Percentiles rank a stretch among this genome's conserved stretches.
Conservation (phyloP, 2,888 invertebrate species). For the Aphidius colemani region DNA sequence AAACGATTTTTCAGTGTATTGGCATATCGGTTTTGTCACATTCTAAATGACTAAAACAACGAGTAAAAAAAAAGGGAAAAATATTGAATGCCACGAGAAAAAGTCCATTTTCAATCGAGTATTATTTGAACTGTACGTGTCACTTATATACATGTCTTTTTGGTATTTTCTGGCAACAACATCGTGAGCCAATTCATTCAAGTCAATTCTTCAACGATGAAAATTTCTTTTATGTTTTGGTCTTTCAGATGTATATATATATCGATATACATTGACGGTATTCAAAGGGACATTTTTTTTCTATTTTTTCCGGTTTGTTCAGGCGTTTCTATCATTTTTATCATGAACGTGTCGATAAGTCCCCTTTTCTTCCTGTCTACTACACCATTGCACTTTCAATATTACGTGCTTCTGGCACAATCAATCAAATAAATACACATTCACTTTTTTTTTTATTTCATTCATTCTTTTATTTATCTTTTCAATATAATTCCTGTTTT, state of each 20-base stretch:
- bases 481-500: neutral
- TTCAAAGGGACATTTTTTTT: no score
- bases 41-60: no score
- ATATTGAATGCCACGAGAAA: neutral
- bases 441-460: no score
- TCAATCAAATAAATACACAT: conserved; percentile 13
- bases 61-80: no score
- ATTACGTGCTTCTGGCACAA: conserved; percentile 23
- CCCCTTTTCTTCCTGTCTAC: conserved; percentile 21
- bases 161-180: conserved; percentile 11
- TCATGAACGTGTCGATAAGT: conserved; percentile 21
- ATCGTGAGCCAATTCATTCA: conserved; percentile 23
- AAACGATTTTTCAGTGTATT: no score
- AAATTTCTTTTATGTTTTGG: conserved; percentile 25
- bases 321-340: conserved; percentile 15
- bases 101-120: neutral
- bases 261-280: neutral
- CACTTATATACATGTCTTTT: conserved; percentile 7
- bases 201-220: conserved; percentile 23
- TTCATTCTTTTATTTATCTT: no score
- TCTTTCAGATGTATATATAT: conserved; percentile 2
- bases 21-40: no score
- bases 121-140: no score
- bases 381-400: conserved; percentile 17
- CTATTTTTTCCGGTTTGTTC: neutral